Evolutionary conservation across 2,888 invertebrate species (phyloP).

Genomic region (Dynastes hyllus): DNA sequence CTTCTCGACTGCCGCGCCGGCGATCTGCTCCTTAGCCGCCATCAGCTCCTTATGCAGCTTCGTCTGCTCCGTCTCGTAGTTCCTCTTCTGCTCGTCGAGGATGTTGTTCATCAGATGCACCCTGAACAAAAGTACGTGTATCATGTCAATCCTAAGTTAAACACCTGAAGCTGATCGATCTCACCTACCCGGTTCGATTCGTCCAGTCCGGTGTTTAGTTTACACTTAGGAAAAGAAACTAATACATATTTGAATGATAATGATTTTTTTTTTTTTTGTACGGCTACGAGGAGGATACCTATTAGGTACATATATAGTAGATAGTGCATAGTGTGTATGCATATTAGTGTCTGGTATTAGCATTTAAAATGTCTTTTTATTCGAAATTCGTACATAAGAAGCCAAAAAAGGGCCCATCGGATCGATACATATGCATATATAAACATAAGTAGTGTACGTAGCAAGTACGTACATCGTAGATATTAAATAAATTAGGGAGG

Average conservation of each 20-base stretch:
- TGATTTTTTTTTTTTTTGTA: too few relatives aligned
- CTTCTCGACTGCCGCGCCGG: constrained; percentile 54
- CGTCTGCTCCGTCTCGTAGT: constrained; percentile 52
- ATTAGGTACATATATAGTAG: too few relatives aligned
- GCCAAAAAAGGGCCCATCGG: too few relatives aligned
- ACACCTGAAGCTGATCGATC: constrained; percentile 63
- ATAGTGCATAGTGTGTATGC: too few relatives aligned
- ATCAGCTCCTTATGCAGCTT: constrained; percentile 58
- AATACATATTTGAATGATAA: not conserved
- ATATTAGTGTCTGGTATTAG: not conserved
- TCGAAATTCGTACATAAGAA: too few relatives aligned
- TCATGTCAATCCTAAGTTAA: constrained; percentile 68
- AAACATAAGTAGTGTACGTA: not conserved
- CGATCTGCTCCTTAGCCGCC: constrained; percentile 42
- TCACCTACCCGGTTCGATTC: constrained; percentile 61
- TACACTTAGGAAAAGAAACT: constrained; percentile 49
- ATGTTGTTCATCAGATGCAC: constrained; percentile 61
- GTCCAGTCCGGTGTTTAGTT: constrained; percentile 55
- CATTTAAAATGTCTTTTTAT: constrained; percentile 26
- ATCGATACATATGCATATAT: not conserved
- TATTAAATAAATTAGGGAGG: too few relatives aligned
- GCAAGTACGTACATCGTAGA: not conserved
- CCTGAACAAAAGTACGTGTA: constrained; percentile 66
- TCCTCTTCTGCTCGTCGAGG: constrained; percentile 56
- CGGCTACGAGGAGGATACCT: too few relatives aligned